phyloP scores from a whole-genome alignment of 2,888 invertebrate genomes.

The Chloroclystis v-ata region DNA sequence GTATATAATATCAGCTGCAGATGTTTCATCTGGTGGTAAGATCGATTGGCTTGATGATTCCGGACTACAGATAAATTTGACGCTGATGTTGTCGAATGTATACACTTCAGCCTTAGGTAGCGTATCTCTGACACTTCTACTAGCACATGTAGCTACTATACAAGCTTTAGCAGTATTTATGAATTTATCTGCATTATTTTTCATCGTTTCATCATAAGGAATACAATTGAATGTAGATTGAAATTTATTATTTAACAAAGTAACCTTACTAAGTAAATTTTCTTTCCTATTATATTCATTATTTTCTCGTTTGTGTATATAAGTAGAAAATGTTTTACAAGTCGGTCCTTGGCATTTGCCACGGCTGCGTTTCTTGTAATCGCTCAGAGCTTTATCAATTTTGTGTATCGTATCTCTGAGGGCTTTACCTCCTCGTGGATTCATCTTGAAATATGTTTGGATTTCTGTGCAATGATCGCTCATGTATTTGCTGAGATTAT shows the following conservation, averaged over 20 bases:
- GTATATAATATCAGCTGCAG: not conserved
- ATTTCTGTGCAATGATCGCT: constrained; percentile 62
- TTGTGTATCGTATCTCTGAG: constrained; percentile 51
- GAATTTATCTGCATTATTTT: constrained; percentile 31
- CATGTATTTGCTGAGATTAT: constrained; percentile 56
- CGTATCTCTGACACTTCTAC: constrained; percentile 7
- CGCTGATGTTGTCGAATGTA: constrained; percentile 54
- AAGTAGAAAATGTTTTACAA: constrained; percentile 47
- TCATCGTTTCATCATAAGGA: constrained; percentile 32
- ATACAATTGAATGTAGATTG: constrained; percentile 2
- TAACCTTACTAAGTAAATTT: constrained; percentile 8
- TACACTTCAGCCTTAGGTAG: constrained; percentile 39
- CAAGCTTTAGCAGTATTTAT: constrained; percentile 33
- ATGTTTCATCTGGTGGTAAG: not conserved
- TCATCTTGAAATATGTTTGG: constrained; percentile 61
- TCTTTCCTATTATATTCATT: constrained; percentile 10
- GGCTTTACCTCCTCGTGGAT: constrained; percentile 56
- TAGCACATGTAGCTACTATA: constrained; percentile 21
- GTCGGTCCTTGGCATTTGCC: constrained; percentile 56
- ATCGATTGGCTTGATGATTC: constrained; percentile 15
- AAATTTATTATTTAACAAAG: constrained; percentile 8
- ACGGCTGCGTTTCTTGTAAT: constrained; percentile 57
- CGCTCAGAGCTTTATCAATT: constrained; percentile 48
- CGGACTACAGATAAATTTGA: constrained; percentile 55
- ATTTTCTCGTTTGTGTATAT: constrained; percentile 46